A percentile compares a stretch with the other conserved stretches of the same genome.
Evolutionary conservation across 1,140 invertebrate genomes (phyloP).

Genomic region (Pomacea maculata): DNA sequence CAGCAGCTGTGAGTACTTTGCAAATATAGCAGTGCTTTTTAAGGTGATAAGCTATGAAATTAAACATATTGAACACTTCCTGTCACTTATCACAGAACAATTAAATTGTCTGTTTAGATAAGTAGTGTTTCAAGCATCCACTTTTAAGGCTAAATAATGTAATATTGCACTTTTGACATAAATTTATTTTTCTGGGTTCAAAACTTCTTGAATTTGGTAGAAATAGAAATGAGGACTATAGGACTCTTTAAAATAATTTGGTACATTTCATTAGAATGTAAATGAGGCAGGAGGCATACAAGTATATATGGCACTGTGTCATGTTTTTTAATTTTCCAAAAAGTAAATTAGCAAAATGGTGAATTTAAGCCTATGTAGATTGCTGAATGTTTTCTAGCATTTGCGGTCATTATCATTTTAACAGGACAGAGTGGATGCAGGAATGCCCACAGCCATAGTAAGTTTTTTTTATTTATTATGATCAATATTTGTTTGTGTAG

Average conservation of each 20-base stretch:
- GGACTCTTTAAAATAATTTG: no score
- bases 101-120: not conserved
- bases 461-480: conserved; percentile 26
- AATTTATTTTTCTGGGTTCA: not conserved
- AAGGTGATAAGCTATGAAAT: not conserved
- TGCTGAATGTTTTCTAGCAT: not conserved
- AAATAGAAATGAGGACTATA: no score
- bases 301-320: no score
- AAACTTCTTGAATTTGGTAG: not conserved
- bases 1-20: conserved; percentile 75
- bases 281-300: no score
- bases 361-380: not conserved
- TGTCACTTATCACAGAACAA: not conserved
- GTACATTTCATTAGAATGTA: no score
- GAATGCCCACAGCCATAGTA: conserved; percentile 80
- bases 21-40: conserved; percentile 1
- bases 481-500: not conserved
- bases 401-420: conserved; percentile 29
- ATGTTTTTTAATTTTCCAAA: not conserved
- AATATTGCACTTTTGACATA: not conserved
- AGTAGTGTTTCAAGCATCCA: not conserved
- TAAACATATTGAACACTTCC: not conserved
- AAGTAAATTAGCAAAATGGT: not conserved
- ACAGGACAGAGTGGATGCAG: conserved; percentile 85
- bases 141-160: not conserved